Conservation (phyloP, 2,888 invertebrate species). For the Agapostemon virescens region DNA sequence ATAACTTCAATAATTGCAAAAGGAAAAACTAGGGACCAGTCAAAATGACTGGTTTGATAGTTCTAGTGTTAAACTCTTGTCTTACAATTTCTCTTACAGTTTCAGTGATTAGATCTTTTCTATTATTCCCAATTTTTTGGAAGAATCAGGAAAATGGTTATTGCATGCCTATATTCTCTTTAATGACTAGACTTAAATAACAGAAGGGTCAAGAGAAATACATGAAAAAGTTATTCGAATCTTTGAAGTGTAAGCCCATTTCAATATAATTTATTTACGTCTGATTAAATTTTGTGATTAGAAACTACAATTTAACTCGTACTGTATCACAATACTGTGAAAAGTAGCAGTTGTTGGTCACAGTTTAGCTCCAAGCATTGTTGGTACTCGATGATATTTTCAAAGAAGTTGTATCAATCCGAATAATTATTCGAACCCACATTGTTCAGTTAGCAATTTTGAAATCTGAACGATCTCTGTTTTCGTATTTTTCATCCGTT, state of each 20-base stretch:
- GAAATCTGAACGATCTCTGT: constrained; percentile 23
- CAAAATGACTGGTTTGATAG: no score
- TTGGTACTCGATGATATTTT: neutral
- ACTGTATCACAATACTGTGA: neutral
- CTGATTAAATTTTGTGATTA: neutral
- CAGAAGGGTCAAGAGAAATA: no score
- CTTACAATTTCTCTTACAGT: no score
- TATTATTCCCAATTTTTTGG: neutral
- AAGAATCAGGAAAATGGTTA: neutral
- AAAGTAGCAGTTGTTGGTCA: neutral
- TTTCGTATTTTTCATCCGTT: constrained; percentile 4
- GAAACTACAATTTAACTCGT: neutral
- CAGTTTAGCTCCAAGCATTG: neutral
- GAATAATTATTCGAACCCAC: constrained; percentile 9
- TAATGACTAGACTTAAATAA: no score
- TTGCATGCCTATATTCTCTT: no score
- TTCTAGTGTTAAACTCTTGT: no score
- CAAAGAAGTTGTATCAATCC: neutral
- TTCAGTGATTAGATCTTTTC: neutral
- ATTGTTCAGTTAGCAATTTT: constrained; percentile 20
- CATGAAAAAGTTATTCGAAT: no score
- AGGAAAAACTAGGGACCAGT: no score
- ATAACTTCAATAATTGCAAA: no score
- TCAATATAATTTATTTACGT: neutral
- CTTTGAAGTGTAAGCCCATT: neutral